These are phyloP conservation scores for Eumaeus atala DNA, from an alignment of 1,140 invertebrate genomes.

Conservation along the genomic window DNA sequence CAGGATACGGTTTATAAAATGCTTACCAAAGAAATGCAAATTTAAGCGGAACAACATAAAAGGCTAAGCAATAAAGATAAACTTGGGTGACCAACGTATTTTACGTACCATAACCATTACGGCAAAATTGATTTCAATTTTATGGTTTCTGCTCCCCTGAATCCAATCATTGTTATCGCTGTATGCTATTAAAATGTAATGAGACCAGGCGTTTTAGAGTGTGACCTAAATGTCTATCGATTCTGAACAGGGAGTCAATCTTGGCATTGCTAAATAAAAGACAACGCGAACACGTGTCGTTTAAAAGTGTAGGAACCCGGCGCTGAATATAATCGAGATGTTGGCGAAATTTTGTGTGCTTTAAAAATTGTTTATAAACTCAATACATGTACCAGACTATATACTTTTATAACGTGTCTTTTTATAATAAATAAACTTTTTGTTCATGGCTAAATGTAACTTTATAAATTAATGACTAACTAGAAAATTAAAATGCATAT, in stretches of 20 bases:
- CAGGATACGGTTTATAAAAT: no score
- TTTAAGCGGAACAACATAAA: conserved; percentile 26
- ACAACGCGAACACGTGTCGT: neutral
- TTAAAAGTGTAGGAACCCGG: no score
- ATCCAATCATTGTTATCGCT: conserved; percentile 72
- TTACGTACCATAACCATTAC: conserved; percentile 69
- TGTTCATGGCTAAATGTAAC: no score
- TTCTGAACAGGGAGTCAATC: conserved; percentile 19
- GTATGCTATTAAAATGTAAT: conserved; percentile 67
- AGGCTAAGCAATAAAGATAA: conserved; percentile 47
- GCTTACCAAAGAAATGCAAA: conserved; percentile 19
- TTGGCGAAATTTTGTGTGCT: no score
- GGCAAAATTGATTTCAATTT: conserved; percentile 71
- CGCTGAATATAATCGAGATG: no score
- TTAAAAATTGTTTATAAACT: no score
- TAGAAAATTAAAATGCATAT: no score
- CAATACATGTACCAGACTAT: no score
- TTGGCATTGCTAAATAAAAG: conserved; percentile 21
- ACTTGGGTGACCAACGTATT: conserved; percentile 54
- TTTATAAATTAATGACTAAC: no score
- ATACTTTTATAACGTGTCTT: no score
- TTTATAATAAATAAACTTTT: no score
- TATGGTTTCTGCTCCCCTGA: conserved; percentile 68
- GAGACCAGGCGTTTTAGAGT: conserved; percentile 49
- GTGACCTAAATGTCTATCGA: conserved; percentile 39